These are phyloP conservation scores for Labrus mixtus DNA, from an alignment of 2,113 vertebrate species.

Conservation along the genomic window DNA sequence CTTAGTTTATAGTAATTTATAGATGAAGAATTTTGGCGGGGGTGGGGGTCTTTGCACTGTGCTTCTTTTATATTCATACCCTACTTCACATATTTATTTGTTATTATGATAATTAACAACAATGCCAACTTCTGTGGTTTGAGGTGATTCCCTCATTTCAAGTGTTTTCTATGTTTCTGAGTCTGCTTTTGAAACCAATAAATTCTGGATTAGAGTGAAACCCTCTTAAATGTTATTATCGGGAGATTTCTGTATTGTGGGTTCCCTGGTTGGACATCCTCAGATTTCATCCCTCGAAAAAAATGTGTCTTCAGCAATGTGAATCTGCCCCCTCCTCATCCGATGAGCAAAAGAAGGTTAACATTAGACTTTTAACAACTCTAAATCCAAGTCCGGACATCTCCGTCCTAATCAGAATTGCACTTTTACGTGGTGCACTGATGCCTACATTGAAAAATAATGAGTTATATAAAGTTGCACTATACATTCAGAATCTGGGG, in stretches of 20 bases:
- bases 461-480: conserved; percentile 33
- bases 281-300: background rate
- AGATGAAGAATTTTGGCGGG: conserved; percentile 24
- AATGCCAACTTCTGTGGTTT: conserved; percentile 7
- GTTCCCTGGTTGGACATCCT: background rate
- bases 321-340: background rate
- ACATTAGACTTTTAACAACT: background rate
- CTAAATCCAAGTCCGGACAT: background rate
- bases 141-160: conserved; percentile 1
- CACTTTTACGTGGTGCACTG: conserved; percentile 45
- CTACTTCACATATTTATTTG: conserved; percentile 59
- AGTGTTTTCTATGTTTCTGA: background rate
- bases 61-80: conserved; percentile 28
- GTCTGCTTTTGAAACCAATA: background rate
- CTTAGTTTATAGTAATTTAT: conserved; percentile 20
- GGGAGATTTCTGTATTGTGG: background rate
- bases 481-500: conserved; percentile 16
- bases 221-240: background rate
- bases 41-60: conserved; percentile 53
- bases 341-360: background rate
- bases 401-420: conserved; percentile 22
- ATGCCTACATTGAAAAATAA: background rate
- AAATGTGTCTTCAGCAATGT: background rate
- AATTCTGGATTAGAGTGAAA: background rate
- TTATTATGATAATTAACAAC: conserved; percentile 28